These are phyloP conservation scores for Pantherophis alleghaniensis DNA, from an alignment of 2,797 vertebrate genomes.

Conservation along the genomic window DNA sequence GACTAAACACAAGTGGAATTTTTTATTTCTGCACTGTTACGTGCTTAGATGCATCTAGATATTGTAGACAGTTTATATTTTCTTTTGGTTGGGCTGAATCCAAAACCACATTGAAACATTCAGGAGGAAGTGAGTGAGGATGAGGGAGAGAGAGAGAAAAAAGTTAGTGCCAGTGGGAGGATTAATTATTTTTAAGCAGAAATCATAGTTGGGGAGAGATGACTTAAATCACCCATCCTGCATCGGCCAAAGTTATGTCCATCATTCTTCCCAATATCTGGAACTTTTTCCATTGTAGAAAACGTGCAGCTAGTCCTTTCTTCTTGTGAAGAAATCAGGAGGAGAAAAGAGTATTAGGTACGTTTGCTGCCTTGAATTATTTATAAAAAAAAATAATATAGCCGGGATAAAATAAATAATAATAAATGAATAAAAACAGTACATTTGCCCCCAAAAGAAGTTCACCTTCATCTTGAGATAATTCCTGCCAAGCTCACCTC, in stretches of 20 bases:
- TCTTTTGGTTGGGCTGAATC: not conserved
- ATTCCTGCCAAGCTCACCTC: not conserved
- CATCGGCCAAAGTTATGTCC: too few relatives aligned
- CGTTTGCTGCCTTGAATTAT: not conserved
- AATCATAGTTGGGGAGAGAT: not conserved
- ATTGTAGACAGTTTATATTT: not conserved
- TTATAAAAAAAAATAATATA: not conserved
- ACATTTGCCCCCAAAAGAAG: not conserved
- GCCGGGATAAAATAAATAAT: not conserved
- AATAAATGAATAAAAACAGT: not conserved
- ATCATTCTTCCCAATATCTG: not conserved
- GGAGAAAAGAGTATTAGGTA: not conserved
- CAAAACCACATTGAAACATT: not conserved
- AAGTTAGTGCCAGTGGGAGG: not conserved
- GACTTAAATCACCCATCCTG: not conserved
- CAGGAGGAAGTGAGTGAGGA: not conserved
- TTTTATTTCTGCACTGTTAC: not conserved
- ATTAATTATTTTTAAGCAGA: not conserved
- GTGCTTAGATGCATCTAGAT: not conserved
- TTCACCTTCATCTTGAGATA: not conserved
- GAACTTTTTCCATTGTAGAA: not conserved
- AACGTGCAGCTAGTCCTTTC: not conserved
- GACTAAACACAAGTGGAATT: not conserved
- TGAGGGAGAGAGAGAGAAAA: not conserved
- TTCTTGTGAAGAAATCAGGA: not conserved